Evolutionary conservation across 1,140 invertebrate genomes (phyloP).

Genomic region (Philotrypesis tridentata): DNA sequence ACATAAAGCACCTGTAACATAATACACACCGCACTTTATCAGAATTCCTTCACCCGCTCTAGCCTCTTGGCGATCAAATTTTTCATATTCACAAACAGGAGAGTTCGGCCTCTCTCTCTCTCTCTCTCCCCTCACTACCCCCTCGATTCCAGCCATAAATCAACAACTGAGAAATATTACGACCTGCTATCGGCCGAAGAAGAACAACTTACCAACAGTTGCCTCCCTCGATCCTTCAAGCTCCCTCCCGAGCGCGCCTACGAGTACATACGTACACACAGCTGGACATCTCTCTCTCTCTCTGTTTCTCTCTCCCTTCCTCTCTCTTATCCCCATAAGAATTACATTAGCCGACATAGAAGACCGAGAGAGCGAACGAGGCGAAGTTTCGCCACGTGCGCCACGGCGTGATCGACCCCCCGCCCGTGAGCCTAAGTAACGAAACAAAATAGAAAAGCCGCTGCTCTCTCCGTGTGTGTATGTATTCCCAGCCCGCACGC

Average conservation of each 20-base stretch:
- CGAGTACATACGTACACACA: too few species aligned
- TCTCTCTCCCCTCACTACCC: too few species aligned
- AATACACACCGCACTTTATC: too few species aligned
- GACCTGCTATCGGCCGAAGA: neutral
- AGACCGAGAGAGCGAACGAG: neutral
- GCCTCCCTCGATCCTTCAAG: neutral
- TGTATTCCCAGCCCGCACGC: too few species aligned
- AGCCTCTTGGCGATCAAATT: too few species aligned
- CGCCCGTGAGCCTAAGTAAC: neutral
- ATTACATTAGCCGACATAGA: neutral
- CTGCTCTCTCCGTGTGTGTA: too few species aligned
- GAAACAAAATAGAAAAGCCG: neutral
- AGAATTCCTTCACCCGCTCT: too few species aligned
- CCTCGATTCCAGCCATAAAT: too few species aligned
- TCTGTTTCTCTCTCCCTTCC: too few species aligned
- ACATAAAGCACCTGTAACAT: too few species aligned
- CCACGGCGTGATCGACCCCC: neutral
- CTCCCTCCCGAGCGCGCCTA: neutral
- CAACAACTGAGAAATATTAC: neutral
- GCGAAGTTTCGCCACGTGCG: neutral
- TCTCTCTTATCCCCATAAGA: neutral
- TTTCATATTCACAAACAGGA: too few species aligned
- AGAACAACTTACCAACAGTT: neutral
- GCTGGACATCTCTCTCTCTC: neutral
- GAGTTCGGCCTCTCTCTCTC: too few species aligned